phyloP scores from a whole-genome alignment of 2,797 vertebrate species.

The Falco novaeseelandiae region DNA sequence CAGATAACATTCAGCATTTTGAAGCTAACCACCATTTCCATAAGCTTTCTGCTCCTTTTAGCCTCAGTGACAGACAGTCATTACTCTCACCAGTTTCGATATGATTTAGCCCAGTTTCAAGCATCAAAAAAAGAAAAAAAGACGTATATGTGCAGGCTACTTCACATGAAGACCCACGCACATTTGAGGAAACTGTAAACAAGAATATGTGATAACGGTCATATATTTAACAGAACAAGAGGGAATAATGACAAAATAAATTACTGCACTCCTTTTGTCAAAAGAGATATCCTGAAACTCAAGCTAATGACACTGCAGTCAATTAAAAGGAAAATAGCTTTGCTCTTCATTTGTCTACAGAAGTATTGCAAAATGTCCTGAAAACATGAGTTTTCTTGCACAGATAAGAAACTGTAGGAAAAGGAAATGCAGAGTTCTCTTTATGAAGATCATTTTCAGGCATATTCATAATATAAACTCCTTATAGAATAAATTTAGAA shows the following conservation, averaged over 20 bases:
- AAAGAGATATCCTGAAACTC: neutral
- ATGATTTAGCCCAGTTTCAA: neutral
- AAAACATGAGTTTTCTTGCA: neutral
- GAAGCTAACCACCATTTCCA: neutral
- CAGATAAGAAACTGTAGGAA: neutral
- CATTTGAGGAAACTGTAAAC: neutral
- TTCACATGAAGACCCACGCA: neutral
- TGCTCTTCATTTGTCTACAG: neutral
- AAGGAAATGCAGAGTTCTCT: neutral
- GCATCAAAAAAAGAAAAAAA: neutral
- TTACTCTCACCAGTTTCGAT: neutral
- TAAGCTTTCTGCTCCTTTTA: neutral
- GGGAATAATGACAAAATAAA: neutral
- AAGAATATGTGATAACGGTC: neutral
- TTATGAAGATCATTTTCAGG: neutral
- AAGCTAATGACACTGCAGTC: neutral
- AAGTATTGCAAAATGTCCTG: neutral
- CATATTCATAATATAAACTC: neutral
- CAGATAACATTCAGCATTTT: neutral
- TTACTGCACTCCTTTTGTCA: neutral
- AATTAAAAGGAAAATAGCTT: neutral
- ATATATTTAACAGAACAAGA: neutral
- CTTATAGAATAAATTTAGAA: neutral
- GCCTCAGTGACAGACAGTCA: neutral
- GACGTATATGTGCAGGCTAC: neutral